These are phyloP conservation scores for Thera obeliscata DNA, from an alignment of 2,888 invertebrate genomes.

Conservation along the genomic window DNA sequence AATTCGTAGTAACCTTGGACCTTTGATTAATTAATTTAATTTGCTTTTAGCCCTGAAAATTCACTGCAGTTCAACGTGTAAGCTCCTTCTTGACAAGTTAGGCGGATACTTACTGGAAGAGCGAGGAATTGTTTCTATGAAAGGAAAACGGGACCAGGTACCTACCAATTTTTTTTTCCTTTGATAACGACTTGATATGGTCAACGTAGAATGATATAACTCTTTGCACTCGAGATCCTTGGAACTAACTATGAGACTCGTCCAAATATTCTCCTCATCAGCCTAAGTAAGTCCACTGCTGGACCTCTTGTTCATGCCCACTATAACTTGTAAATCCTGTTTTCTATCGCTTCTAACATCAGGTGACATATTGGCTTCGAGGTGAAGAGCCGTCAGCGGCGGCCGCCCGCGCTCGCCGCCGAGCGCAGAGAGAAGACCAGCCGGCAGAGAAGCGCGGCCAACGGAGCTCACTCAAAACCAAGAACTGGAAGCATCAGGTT, in stretches of 20 bases:
- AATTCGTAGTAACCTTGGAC: too few relatives aligned
- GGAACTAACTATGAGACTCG: too few relatives aligned
- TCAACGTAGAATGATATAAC: too few relatives aligned
- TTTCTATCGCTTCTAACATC: not conserved
- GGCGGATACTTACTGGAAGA: slow-evolving; percentile 91
- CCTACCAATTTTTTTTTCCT: slow-evolving; percentile 12
- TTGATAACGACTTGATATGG: too few relatives aligned
- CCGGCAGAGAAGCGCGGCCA: slow-evolving; percentile 60
- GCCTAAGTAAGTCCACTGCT: too few relatives aligned
- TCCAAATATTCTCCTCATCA: too few relatives aligned
- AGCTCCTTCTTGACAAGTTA: slow-evolving; percentile 87
- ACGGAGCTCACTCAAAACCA: slow-evolving; percentile 87
- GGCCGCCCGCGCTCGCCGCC: slow-evolving; percentile 78
- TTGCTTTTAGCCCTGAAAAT: slow-evolving; percentile 88
- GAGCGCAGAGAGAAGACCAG: slow-evolving; percentile 70
- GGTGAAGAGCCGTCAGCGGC: slow-evolving; percentile 89
- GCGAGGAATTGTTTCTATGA: slow-evolving; percentile 91
- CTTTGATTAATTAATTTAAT: not conserved
- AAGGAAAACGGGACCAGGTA: slow-evolving; percentile 91
- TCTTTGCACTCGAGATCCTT: too few relatives aligned
- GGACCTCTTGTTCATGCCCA: too few relatives aligned
- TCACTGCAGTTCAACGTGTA: slow-evolving; percentile 91
- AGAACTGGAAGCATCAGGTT: slow-evolving; percentile 82
- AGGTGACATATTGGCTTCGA: slow-evolving; percentile 91
- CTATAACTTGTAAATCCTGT: not conserved